Percentiles rank a stretch among this genome's conserved stretches.
Evolutionary conservation across 2,888 invertebrate genomes (phyloP).

Genomic region (Macaria notata): DNA sequence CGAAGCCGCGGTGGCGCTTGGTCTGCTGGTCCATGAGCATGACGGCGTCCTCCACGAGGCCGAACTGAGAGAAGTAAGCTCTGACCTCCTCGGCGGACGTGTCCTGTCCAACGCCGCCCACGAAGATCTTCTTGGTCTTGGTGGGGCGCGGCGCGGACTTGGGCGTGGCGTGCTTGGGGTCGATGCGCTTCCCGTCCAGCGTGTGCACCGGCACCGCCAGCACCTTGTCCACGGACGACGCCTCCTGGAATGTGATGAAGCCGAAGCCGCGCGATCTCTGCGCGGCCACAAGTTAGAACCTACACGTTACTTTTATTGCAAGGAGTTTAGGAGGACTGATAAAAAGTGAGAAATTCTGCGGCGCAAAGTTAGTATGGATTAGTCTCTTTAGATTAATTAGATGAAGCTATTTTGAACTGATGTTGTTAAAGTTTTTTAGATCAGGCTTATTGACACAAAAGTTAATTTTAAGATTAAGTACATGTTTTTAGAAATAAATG

Average conservation of each 20-base stretch:
- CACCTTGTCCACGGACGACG: constrained; percentile 94
- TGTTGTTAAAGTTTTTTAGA: too few species aligned
- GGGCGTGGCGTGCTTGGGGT: constrained; percentile 96
- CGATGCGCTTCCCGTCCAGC: constrained; percentile 95
- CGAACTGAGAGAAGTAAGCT: constrained; percentile 94
- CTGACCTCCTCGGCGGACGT: constrained; percentile 95
- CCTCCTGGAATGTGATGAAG: constrained; percentile 96
- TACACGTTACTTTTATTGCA: neutral
- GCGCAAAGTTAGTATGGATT: too few species aligned
- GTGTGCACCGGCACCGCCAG: constrained; percentile 95
- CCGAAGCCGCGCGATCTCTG: constrained; percentile 97
- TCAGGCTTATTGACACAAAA: too few species aligned
- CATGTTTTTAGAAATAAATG: too few species aligned
- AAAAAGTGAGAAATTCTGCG: too few species aligned
- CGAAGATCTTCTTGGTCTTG: constrained; percentile 96
- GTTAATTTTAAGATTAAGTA: too few species aligned
- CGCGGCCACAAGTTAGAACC: constrained; percentile 55
- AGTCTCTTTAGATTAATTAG: too few species aligned
- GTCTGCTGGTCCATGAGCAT: constrained; percentile 98
- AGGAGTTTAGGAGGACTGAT: too few species aligned
- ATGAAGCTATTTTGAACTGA: too few species aligned
- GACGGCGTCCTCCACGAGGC: constrained; percentile 94
- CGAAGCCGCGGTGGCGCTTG: constrained; percentile 94
- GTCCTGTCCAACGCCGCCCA: constrained; percentile 95
- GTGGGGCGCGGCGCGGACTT: constrained; percentile 94